phyloP scores from a whole-genome alignment of 2,797 vertebrate species.

The Hyperoplus immaculatus region DNA sequence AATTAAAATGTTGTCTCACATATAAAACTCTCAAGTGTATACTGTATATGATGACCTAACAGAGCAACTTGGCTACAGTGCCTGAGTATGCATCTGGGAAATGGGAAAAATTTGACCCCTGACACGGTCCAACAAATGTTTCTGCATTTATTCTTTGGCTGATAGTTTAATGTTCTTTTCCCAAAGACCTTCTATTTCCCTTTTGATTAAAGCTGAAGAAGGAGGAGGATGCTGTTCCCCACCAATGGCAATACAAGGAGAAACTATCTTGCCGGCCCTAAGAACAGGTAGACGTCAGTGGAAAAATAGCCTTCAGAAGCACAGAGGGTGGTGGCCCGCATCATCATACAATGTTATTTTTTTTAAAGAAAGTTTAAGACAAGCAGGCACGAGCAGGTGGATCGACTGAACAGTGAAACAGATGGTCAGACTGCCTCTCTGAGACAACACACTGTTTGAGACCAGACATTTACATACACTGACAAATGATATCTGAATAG shows the following conservation, averaged over 20 bases:
- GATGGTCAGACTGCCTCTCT: conserved; percentile 53
- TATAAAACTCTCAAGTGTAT: conserved; percentile 73
- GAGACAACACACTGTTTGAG: conserved; percentile 25
- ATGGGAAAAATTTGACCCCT: conserved; percentile 79
- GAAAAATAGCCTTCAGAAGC: conserved; percentile 28
- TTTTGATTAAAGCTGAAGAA: conserved; percentile 53
- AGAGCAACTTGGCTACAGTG: conserved; percentile 64
- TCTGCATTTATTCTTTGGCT: conserved; percentile 78
- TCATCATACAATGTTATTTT: conserved; percentile 33
- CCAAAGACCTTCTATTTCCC: conserved; percentile 76
- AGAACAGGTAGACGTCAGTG: conserved; percentile 45
- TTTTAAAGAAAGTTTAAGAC: conserved; percentile 37
- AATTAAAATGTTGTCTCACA: conserved; percentile 71
- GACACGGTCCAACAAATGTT: conserved; percentile 78
- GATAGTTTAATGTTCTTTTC: conserved; percentile 82
- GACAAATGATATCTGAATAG: conserved; percentile 66
- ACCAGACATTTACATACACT: conserved; percentile 60
- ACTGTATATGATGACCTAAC: conserved; percentile 63
- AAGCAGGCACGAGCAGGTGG: conserved; percentile 52
- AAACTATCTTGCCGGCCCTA: conserved; percentile 37
- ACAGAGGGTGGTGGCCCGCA: conserved; percentile 3
- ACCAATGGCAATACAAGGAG: conserved; percentile 45
- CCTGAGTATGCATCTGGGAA: conserved; percentile 79
- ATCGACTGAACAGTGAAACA: conserved; percentile 58
- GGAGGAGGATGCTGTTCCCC: conserved; percentile 54